These are phyloP conservation scores for Brotula barbata DNA, from an alignment of 2,797 vertebrate species.

Conservation along the genomic window DNA sequence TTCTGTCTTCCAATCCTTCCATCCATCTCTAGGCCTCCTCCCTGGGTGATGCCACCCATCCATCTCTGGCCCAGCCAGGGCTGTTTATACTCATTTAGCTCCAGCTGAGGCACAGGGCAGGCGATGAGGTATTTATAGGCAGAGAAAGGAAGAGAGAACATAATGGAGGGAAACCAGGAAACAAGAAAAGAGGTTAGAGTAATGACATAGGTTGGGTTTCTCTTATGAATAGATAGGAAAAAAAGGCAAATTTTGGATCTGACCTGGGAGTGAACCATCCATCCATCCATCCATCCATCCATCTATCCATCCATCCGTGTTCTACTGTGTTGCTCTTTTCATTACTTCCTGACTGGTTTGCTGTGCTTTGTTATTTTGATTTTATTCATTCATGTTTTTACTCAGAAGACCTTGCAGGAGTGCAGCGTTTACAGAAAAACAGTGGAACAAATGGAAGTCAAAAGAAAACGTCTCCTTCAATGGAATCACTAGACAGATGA, in stretches of 20 bases:
- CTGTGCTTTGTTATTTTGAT: no score
- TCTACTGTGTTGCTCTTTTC: no score
- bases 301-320: no score
- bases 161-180: no score
- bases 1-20: slow-evolving; percentile 48
- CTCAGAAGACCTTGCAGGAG: no score
- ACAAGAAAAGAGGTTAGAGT: slow-evolving; percentile 11
- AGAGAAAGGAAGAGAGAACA: slow-evolving; percentile 10
- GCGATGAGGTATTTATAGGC: slow-evolving; percentile 58
- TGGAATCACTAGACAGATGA: no score
- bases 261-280: neutral
- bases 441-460: no score
- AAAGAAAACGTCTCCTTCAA: no score
- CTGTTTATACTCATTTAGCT: slow-evolving; percentile 75
- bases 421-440: no score
- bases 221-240: neutral
- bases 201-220: slow-evolving; percentile 3
- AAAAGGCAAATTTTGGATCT: neutral
- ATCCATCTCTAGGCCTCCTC: slow-evolving; percentile 64
- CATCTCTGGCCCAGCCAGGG: slow-evolving; percentile 62
- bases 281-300: no score
- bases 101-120: slow-evolving; percentile 56
- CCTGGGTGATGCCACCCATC: slow-evolving; percentile 55
- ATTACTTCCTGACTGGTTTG: no score
- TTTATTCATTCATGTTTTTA: no score